Percentiles rank a stretch among this genome's conserved stretches.
These are phyloP conservation scores for Bombycilla garrulus DNA, from an alignment of 2,113 vertebrate species.

Conservation along the genomic window DNA sequence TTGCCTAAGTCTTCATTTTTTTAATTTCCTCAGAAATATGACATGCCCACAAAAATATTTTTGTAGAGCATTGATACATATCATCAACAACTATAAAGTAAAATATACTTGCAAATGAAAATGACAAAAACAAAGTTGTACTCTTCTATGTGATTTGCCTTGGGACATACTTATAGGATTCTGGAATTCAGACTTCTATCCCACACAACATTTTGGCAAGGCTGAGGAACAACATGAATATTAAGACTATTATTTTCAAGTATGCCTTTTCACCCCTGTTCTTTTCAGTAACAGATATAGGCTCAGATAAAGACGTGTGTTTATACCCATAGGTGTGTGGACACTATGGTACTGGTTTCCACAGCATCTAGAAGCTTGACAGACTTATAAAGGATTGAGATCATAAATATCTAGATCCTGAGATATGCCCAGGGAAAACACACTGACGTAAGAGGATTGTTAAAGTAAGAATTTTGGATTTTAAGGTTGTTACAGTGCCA, in stretches of 20 bases:
- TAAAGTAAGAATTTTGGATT: background rate
- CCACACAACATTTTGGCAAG: background rate
- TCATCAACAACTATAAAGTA: background rate
- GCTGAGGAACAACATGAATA: background rate
- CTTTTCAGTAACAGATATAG: background rate
- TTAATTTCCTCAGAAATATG: background rate
- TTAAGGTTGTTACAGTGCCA: background rate
- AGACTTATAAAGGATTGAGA: background rate
- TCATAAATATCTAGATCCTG: background rate
- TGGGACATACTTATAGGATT: background rate
- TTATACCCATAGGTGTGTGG: background rate
- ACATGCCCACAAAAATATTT: background rate
- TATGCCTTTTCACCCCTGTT: background rate
- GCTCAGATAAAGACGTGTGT: background rate
- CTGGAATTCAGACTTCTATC: background rate
- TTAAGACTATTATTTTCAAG: background rate
- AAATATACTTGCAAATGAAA: background rate
- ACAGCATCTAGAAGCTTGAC: background rate
- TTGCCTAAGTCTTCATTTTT: background rate
- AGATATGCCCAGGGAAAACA: background rate
- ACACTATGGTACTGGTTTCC: background rate
- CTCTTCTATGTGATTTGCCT: background rate
- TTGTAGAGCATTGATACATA: background rate
- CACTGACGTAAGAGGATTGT: background rate
- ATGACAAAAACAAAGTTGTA: background rate